Conservation (phyloP, 2,113 vertebrate species). For the Aphyosemion australe region DNA sequence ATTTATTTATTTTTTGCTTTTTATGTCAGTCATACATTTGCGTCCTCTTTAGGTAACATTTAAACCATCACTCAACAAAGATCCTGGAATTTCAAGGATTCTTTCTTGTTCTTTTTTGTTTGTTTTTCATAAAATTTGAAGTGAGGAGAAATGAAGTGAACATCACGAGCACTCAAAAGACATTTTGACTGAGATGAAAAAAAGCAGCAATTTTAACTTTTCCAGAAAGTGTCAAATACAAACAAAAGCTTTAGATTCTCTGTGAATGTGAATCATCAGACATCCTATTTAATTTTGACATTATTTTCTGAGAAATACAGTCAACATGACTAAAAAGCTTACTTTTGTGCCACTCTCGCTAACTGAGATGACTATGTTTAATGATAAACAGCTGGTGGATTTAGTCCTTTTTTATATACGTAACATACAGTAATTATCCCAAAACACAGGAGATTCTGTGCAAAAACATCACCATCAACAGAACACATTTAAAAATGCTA, state of each 20-base stretch:
- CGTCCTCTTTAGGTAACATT: too few relatives aligned
- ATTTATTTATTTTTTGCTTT: too few relatives aligned
- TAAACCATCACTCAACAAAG: too few relatives aligned
- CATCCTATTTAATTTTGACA: neutral
- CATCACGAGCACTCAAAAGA: too few relatives aligned
- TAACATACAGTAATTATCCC: neutral
- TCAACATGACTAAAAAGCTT: neutral
- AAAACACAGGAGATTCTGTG: neutral
- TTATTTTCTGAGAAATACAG: neutral
- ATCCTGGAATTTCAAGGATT: too few relatives aligned
- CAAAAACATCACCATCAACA: too few relatives aligned
- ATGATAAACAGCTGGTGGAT: too few relatives aligned
- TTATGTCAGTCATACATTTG: too few relatives aligned
- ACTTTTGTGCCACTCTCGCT: neutral
- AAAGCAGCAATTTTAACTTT: neutral
- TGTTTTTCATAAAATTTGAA: neutral
- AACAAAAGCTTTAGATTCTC: neutral
- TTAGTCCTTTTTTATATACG: too few relatives aligned
- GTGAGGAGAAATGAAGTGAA: neutral
- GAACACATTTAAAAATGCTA: too few relatives aligned
- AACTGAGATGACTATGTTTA: too few relatives aligned
- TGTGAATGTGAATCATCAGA: neutral
- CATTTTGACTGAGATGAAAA: too few relatives aligned
- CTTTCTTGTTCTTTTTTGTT: neutral
- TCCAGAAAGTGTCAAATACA: neutral